Percentiles rank a stretch among this genome's conserved stretches.
These are phyloP conservation scores for Paragorgia papillata DNA, from an alignment of 92 coral and sea anemone genomes.

Conservation along the genomic window DNA sequence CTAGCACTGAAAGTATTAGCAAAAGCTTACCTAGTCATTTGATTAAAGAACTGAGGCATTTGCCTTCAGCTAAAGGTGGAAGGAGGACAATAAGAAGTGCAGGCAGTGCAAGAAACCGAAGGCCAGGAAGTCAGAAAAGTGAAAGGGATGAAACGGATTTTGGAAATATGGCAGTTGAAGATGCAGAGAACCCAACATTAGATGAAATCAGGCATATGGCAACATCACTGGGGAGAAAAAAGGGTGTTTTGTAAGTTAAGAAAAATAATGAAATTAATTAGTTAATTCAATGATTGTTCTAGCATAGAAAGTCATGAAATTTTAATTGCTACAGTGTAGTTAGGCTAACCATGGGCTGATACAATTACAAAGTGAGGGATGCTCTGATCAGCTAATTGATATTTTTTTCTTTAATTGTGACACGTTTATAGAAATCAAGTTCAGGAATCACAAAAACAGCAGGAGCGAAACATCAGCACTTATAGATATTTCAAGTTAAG, in stretches of 20 bases:
- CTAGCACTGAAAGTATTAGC: constrained; percentile 25
- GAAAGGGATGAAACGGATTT: constrained; percentile 38
- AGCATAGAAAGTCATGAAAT: too few relatives aligned
- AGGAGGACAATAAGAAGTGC: constrained; percentile 24
- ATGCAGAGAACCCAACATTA: constrained; percentile 52
- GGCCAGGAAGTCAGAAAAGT: constrained; percentile 27
- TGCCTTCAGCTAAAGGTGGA: constrained; percentile 75
- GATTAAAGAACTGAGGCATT: constrained; percentile 67
- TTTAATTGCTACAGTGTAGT: too few relatives aligned
- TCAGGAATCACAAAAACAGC: constrained; percentile 20
- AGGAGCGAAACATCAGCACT: constrained; percentile 68
- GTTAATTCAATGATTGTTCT: too few relatives aligned
- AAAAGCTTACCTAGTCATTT: constrained; percentile 77
- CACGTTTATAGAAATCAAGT: constrained; percentile 33
- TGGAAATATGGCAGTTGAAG: neutral
- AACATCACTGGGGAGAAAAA: constrained; percentile 79
- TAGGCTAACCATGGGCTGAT: too few relatives aligned
- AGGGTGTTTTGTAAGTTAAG: constrained; percentile 64
- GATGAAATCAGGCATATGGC: constrained; percentile 81
- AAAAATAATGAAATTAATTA: too few relatives aligned
- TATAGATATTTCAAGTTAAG: constrained; percentile 78
- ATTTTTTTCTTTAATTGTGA: too few relatives aligned
- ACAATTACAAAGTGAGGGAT: too few relatives aligned
- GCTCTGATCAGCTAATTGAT: too few relatives aligned
- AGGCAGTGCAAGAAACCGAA: constrained; percentile 67